phyloP scores from a whole-genome alignment of 2,113 vertebrate species.

The Upupa epops region DNA sequence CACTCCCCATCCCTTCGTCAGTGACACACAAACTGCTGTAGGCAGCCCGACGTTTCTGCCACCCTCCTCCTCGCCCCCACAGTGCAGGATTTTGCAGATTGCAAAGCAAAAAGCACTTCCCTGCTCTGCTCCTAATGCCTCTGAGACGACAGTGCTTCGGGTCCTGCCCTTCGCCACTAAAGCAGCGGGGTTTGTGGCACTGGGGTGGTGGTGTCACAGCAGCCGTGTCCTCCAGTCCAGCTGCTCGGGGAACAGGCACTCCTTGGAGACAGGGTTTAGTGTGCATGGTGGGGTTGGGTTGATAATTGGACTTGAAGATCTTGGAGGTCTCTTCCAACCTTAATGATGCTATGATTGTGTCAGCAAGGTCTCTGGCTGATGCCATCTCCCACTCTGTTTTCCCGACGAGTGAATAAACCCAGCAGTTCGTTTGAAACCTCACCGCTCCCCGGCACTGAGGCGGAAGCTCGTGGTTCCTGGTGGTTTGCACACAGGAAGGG shows the following conservation, averaged over 20 bases:
- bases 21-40: accelerated
- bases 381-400: not conserved
- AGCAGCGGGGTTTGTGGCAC: accelerated
- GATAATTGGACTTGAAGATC: no score
- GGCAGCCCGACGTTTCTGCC: not conserved
- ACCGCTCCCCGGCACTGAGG: not conserved
- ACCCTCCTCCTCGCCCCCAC: not conserved
- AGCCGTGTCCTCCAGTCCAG: not conserved
- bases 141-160: accelerated
- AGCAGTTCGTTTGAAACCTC: not conserved
- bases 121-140: accelerated
- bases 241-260: not conserved
- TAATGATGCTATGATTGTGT: no score
- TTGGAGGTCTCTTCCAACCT: no score
- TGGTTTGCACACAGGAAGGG: constrained; percentile 20
- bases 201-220: not conserved
- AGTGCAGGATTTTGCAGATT: not conserved
- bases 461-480: not conserved
- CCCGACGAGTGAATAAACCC: not conserved
- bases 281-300: no score
- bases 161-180: not conserved
- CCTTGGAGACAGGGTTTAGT: no score
- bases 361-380: not conserved
- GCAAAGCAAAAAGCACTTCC: not conserved
- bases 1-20: not conserved